Conservation (phyloP, 2,797 vertebrate genomes). For the Crenichthys baileyi region DNA sequence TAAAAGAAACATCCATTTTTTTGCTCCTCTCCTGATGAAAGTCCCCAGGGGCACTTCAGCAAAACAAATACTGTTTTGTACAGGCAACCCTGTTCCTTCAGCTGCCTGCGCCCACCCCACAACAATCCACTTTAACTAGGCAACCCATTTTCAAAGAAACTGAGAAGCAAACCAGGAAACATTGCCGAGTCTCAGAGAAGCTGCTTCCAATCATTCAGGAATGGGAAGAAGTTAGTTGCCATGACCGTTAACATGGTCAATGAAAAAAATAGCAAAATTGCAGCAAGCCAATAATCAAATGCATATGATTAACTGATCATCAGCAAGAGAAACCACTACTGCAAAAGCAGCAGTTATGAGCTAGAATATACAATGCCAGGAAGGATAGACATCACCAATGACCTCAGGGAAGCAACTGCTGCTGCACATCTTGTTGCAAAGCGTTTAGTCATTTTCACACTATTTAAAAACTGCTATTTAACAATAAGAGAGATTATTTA, state of each 20-base stretch:
- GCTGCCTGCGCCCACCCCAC: constrained; percentile 2
- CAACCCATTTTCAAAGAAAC: constrained; percentile 7
- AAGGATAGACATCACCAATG: too few relatives aligned
- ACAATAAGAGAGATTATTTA: too few relatives aligned
- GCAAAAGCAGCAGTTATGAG: neutral
- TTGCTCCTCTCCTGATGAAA: constrained; percentile 38
- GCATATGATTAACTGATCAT: neutral
- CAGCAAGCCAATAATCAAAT: neutral
- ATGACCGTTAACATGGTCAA: too few relatives aligned
- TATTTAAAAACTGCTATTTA: too few relatives aligned
- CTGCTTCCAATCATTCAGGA: constrained; percentile 2
- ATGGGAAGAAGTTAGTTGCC: neutral
- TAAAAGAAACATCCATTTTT: constrained; percentile 66
- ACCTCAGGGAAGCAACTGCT: too few relatives aligned
- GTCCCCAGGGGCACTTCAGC: constrained; percentile 61
- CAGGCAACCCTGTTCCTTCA: constrained; percentile 11
- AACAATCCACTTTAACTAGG: neutral
- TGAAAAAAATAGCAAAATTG: neutral
- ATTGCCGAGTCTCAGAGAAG: constrained; percentile 7
- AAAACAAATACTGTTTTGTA: constrained; percentile 67
- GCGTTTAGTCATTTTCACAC: too few relatives aligned
- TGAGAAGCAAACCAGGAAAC: constrained; percentile 14
- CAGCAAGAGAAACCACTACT: neutral
- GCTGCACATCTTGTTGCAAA: too few relatives aligned
- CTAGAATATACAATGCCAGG: too few relatives aligned